Evolutionary conservation across 1,140 invertebrate species (phyloP).

Genomic region (Sipha flava): DNA sequence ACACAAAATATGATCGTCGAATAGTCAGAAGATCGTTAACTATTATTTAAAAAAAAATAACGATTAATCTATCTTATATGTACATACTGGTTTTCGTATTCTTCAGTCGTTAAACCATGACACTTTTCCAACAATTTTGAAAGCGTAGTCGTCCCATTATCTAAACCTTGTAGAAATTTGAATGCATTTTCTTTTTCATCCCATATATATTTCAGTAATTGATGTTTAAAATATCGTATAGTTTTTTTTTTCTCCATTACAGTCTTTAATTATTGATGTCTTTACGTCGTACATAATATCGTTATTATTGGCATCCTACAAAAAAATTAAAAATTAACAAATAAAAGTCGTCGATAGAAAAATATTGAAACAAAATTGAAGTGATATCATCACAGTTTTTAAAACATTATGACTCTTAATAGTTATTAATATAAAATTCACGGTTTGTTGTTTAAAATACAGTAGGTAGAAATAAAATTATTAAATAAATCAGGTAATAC

Average conservation of each 20-base stretch:
- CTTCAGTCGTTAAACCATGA: constrained; percentile 17
- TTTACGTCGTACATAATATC: background rate
- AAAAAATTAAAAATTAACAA: background rate
- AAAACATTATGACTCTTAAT: too few species aligned
- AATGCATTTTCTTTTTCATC: constrained; percentile 15
- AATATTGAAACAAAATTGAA: too few species aligned
- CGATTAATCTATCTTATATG: constrained; percentile 41
- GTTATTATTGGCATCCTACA: background rate
- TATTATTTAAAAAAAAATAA: too few species aligned
- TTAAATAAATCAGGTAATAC: too few species aligned
- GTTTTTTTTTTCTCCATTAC: background rate
- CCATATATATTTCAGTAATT: constrained; percentile 32
- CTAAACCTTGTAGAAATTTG: constrained; percentile 22
- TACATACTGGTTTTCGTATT: constrained; percentile 10
- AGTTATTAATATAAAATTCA: too few species aligned
- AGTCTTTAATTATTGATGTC: background rate
- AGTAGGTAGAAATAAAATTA: too few species aligned
- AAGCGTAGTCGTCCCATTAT: constrained; percentile 20
- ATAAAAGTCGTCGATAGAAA: background rate
- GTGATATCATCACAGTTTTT: too few species aligned
- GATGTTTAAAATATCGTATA: constrained; percentile 29
- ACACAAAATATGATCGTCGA: too few species aligned
- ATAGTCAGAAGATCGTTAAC: too few species aligned
- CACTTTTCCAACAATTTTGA: constrained; percentile 31
- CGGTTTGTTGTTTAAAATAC: too few species aligned